A percentile compares a stretch with the other conserved stretches of the same genome.
Evolutionary conservation across 2,797 vertebrate species (phyloP).

Genomic region (Threskiornis aethiopicus): DNA sequence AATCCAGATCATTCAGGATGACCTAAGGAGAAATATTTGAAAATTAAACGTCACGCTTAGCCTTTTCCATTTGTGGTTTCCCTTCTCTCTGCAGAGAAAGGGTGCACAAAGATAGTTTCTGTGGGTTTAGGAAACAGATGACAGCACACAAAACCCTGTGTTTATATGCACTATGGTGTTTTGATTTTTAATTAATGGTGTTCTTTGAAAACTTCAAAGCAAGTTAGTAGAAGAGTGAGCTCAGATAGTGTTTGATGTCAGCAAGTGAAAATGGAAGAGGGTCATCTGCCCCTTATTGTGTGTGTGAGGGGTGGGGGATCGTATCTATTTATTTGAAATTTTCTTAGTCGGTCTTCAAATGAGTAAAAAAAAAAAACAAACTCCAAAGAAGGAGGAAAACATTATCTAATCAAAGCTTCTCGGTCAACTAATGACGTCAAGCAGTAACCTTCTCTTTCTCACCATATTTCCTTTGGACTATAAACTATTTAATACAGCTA

Average conservation of each 20-base stretch:
- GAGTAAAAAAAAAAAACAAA: background rate
- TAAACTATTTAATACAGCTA: background rate
- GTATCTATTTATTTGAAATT: background rate
- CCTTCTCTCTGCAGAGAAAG: background rate
- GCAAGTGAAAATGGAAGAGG: background rate
- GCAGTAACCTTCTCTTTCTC: background rate
- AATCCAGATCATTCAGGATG: background rate
- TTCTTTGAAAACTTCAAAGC: background rate
- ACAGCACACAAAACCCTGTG: background rate
- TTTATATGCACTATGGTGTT: background rate
- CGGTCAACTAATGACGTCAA: background rate
- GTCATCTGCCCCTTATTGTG: background rate
- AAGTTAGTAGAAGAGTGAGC: background rate
- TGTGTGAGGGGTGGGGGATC: background rate
- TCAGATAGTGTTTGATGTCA: background rate
- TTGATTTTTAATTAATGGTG: background rate
- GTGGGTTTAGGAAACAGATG: slow-evolving; percentile 7
- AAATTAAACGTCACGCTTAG: background rate
- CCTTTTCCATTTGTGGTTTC: background rate
- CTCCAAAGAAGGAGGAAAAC: background rate
- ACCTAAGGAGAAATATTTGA: background rate
- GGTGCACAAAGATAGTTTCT: background rate
- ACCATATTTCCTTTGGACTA: background rate
- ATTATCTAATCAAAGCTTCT: slow-evolving; percentile 12
- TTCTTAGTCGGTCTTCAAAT: background rate